Base-by-base conservation (phyloP, 2,797 vertebrate genomes). In the Acanthurus leucopareius region DNA sequence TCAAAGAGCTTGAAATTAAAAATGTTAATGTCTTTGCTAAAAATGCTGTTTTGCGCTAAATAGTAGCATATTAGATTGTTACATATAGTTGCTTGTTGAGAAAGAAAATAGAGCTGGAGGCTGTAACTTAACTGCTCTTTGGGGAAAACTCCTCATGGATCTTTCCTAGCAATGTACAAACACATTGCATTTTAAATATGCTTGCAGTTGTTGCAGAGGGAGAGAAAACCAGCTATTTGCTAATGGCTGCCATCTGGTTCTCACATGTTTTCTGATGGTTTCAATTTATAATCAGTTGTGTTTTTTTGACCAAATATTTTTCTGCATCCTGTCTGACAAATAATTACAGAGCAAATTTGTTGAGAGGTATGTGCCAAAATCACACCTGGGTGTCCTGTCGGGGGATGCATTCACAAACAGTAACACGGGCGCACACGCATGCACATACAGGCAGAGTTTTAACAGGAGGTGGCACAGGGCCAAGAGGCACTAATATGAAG, bases 161-260 rank as follows among this genome's bases (percentile, higher is more conserved):
- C 80, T 88, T 79, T 75, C 77, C 79, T 80, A 87, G 88, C 73
- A 73, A 79, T 91, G 74, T 80, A 92, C 84, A 92, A 93, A 95
- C 89, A 89, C 86, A 85, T 73, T 84, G 75, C 81, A 85, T 89
- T 91, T 84, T 80, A 82, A 91, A 66, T 79, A 80, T 81, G 84
- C 89, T 89, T 91, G 86, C 79, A 88, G 85, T 91, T 85, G 86
- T 83, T 80, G 63, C 77, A 73, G 66, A 56, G 60, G 74, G 75
- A 77, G 84, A 81, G 79, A 88, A 89, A 88, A 79, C 16, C 76
- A 87, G 78, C 82, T 83, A 89, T 84, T 87, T 80, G 76, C 79
- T 93, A 95, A 96, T 94, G 79, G 87, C 62, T 91, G 83, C 90
- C 95, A 95, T 94, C 90, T 95, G 94, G 88, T 89, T 85, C 38